Percentiles rank a stretch among this genome's conserved stretches.
Conservation (phyloP, 1,140 invertebrate species). For the Plectus sambesii region DNA sequence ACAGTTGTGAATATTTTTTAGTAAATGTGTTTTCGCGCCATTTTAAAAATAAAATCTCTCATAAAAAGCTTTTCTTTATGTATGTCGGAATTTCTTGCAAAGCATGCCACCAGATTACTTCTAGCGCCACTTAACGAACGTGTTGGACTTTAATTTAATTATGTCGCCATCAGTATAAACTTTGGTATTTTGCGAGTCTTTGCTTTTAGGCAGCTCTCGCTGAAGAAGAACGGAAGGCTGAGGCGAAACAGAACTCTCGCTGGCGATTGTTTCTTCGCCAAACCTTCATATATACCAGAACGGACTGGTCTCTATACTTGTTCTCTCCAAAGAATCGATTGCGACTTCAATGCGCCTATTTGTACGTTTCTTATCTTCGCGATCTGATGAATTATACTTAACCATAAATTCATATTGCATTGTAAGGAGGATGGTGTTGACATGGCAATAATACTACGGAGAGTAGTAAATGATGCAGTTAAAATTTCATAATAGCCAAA, state of each 20-base stretch:
- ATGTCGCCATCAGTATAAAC: too few relatives aligned
- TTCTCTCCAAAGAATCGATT: slow-evolving; percentile 71
- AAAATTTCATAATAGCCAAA: too few relatives aligned
- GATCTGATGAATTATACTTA: too few relatives aligned
- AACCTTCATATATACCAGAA: slow-evolving; percentile 68
- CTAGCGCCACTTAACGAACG: too few relatives aligned
- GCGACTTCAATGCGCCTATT: slow-evolving; percentile 38
- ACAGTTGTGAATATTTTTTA: too few relatives aligned
- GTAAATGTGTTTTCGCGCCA: not conserved
- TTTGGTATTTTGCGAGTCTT: too few relatives aligned
- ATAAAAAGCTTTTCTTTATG: slow-evolving; percentile 10
- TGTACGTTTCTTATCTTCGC: slow-evolving; percentile 13
- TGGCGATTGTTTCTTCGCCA: slow-evolving; percentile 45
- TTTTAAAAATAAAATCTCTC: not conserved
- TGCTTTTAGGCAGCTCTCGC: slow-evolving; percentile 38
- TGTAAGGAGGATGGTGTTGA: too few relatives aligned
- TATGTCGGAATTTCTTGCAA: slow-evolving; percentile 7
- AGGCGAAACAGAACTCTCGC: slow-evolving; percentile 37
- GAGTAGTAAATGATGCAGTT: too few relatives aligned
- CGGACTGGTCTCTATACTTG: slow-evolving; percentile 74
- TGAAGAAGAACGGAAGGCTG: slow-evolving; percentile 31
- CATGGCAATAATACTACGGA: too few relatives aligned
- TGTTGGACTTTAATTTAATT: too few relatives aligned
- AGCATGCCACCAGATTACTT: too few relatives aligned
- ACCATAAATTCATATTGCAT: too few relatives aligned